Evolutionary conservation across 2,113 vertebrate species (phyloP), one percentile per base, ranked within the genome.

Genomic region (Jacana jacana): DNA sequence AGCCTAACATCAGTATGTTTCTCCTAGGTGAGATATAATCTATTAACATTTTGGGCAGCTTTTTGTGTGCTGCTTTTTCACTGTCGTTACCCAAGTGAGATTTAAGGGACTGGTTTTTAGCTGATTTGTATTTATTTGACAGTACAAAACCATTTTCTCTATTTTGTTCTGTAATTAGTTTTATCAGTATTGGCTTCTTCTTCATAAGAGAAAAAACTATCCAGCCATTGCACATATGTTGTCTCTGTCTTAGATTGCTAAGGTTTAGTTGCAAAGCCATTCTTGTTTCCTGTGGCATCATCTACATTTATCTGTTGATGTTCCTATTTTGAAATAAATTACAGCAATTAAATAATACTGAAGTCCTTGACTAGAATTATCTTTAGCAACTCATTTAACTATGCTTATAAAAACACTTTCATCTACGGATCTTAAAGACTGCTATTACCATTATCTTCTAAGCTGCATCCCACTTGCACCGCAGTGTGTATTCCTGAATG

Each of bases 11-110:
- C 72, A 42, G 35, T 24, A 23, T 37, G 76, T 77, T 86, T 88
- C 88, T 93, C 51, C 89, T 48, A 77, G 75, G 66, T 72, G 46
- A 96, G 90, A 91, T 81, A 89, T 8, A 92, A 97, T 87, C 95
- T 96, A 91, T 86, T 87, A 95, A 79, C 42, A 88, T 88, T 89
- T 96, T 76, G 86, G 80, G 63, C 64, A 92, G 77, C n/a, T 92
- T 69, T 84, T 72, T 23, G 14, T 66, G 48, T 52, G 44, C 75
- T 80, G 35, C 58, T 93, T 94, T 93, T 93, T 87, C 24, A 9
- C 71, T 65, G 12, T 64, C 39, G 76, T 79, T 51, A 69, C 46
- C 46, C 64, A 40, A 88, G 37, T 89, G 83, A 92, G 65, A 52
- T 90, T 97, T 75, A 93, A 92, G 65, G 46, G 27, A 89, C 65